Evolutionary conservation across 2,797 vertebrate genomes (phyloP).

Genomic region (Coilia nasus): DNA sequence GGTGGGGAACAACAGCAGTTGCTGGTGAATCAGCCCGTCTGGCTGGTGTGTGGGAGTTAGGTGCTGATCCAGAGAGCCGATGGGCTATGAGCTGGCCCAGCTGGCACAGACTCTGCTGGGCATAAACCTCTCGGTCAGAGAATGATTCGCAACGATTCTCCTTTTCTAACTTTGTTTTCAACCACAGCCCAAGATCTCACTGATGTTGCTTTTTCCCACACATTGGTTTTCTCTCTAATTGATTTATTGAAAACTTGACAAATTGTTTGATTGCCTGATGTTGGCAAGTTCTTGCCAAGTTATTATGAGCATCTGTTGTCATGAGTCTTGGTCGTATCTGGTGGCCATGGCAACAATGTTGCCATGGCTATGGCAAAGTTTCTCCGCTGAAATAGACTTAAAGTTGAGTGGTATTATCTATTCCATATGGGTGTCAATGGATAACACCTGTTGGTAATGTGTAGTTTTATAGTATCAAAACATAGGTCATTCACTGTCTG

Average conservation of each 20-base stretch:
- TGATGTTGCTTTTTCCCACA: neutral
- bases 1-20: neutral
- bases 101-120: neutral
- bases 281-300: slow-evolving; percentile 34
- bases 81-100: neutral
- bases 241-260: neutral
- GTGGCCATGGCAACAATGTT: slow-evolving; percentile 56
- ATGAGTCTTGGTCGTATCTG: slow-evolving; percentile 40
- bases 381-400: slow-evolving; percentile 30
- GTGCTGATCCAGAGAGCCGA: neutral
- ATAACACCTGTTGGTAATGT: neutral
- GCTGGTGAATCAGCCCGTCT: slow-evolving; percentile 8
- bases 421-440: neutral
- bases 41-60: neutral
- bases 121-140: neutral
- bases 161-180: neutral
- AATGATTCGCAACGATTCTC: neutral
- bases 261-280: neutral
- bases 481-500: neutral
- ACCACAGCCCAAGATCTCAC: neutral
- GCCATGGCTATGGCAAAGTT: slow-evolving; percentile 53
- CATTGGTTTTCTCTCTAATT: neutral
- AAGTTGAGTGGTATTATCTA: slow-evolving; percentile 10
- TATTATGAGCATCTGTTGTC: slow-evolving; percentile 53
- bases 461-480: neutral